Conservation (phyloP, 37 sponge, comb jelly and placozoan species). For the Ianthella basta region DNA sequence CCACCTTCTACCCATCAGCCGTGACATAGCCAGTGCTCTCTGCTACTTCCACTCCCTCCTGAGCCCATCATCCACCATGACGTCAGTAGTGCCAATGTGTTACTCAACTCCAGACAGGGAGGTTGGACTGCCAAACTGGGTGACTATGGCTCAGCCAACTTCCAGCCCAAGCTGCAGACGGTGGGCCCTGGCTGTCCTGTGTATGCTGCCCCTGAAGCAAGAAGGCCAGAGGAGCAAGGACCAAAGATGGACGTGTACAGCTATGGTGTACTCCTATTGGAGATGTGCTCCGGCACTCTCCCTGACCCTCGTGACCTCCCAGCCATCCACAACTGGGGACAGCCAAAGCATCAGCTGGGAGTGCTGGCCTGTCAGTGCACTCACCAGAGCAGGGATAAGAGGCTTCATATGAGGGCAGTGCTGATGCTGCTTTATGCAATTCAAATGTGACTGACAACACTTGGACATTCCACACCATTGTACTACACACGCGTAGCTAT, state of each 20-base stretch:
- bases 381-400: neutral
- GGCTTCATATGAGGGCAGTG: neutral
- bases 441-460: no score
- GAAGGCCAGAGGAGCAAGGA: conserved; percentile 37
- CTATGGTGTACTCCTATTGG: conserved; percentile 64
- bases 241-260: conserved; percentile 78
- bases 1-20: conserved; percentile 38
- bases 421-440: neutral
- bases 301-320: conserved; percentile 36
- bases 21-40: conserved; percentile 61
- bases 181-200: conserved; percentile 46
- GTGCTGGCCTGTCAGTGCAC: neutral
- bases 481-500: no score
- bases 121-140: conserved; percentile 75
- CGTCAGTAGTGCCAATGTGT: conserved; percentile 75
- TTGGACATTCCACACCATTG: no score
- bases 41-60: conserved; percentile 72
- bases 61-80: conserved; percentile 78
- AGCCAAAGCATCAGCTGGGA: neutral
- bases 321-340: neutral
- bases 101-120: conserved; percentile 39
- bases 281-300: conserved; percentile 49
- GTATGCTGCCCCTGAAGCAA: conserved; percentile 72
- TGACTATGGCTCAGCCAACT: conserved; percentile 72
- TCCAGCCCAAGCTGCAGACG: conserved; percentile 33